Evolutionary conservation across 2,888 invertebrate species (phyloP), one percentile per base, ranked within the genome.

Genomic region (Sinodicranocentrus sp.): DNA sequence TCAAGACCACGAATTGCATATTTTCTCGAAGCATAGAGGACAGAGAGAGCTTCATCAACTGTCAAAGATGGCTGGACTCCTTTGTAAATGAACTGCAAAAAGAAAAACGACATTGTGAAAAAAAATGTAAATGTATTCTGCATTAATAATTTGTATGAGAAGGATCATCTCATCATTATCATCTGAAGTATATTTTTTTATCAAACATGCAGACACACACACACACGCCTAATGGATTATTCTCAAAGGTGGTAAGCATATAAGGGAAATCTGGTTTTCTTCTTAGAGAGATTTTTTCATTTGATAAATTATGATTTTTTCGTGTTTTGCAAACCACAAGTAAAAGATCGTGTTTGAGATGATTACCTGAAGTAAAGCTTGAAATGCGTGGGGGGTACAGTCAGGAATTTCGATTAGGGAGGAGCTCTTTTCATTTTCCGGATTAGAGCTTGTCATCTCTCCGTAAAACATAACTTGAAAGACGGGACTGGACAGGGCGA

Each of bases 11-110:
- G 70, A 67, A 88, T 85, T 5, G 78, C 63, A 48, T 88, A 88
- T 59, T 88, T 88, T 8, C 88, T 48, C 5, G 86, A 83, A 1
- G 85, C 73, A 59, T 88, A 88, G 10, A 88, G 71, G 17, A 87
- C 76, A 2, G 79, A 70, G 23, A 84, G 79, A 0, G 79, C 75
- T 25, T 75, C 52, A 25, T 85, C 82, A 44, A 86, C 76, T 26
- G 83, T 84, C 23, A 85, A 44, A 17, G 78, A 63, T n/a, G 82
- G 54, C 25, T 73, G 75, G 17, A 63, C 21, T 28, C 78, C 82
- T 21, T 72, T 79, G 84, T 88, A 88, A 0, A 84, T 68, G 68
- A 78, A 87, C 85, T 86, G 70, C 13, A 70, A n/a, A n/a, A n/a
- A n/a, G n/a, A n/a, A n/a, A 48, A 43, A 26, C 57, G 43, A 28